Base-by-base conservation (phyloP, 2,888 invertebrate species). In the Agrotis segetum region DNA sequence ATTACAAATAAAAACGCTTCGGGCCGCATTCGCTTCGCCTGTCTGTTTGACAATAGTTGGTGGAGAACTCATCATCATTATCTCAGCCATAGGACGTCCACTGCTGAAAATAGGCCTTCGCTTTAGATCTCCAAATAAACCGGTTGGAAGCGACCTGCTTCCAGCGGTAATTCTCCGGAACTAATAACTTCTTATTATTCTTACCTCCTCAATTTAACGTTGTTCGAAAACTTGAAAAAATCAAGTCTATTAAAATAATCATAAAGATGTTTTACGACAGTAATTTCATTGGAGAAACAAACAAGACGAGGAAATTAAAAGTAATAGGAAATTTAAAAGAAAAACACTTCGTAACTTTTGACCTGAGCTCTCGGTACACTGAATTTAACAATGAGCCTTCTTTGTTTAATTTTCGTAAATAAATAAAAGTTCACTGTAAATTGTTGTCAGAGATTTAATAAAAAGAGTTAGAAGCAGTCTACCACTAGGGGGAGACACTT, bases 291-390 rank as follows among this genome's bases (percentile, higher is more conserved):
- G 47, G 52, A 19, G 46, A 71, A 71, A 52, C 55, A 74, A 83
- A 81, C 75, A 82, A 72, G 40, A 44, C 21, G 60, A 68, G 77
- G 70, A 80, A 80, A 74, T 82, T 72, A 77, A 77, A 74, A 69
- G 71, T 66, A 67, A 73, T 65, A 67, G 63, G 64, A 81, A 79
- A 77, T 79, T 76, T 74, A 65, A 71, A 83, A 83, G 82, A 74
- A 84, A 75, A 83, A 81, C 73, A 74, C 49, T 77, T 56, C 17
- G 29, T 59, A 77, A 77, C 79, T 79, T 77, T 49, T n/a, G 24
- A n/a, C 58, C 50, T 13, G 3, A 58, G 21, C 58, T 21, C 67
- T 52, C 53, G 59, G 65, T 59, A 59, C 58, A 70, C 65, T 69
- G 64, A 69, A 66, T 64, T 73, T 40, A 69, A 77, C 58, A 78